phyloP scores from a whole-genome alignment of 2,113 vertebrate genomes.

The Ancistrus triradiatus region DNA sequence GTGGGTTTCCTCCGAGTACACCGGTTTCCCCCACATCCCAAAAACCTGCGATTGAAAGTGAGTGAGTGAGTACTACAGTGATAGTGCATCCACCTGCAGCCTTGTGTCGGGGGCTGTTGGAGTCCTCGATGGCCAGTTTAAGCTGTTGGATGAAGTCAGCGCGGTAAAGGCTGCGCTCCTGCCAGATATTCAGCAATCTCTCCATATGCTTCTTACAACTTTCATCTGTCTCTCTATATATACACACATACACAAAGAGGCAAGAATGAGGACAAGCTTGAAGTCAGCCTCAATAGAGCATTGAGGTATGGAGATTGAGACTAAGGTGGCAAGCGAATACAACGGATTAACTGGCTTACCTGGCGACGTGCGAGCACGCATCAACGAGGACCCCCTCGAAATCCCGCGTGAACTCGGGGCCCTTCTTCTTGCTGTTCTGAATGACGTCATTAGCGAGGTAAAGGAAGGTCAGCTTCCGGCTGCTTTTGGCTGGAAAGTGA shows the following conservation, averaged over 20 bases:
- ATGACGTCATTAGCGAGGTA: constrained; percentile 98
- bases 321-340: background rate
- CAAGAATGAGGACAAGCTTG: background rate
- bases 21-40: too few relatives aligned
- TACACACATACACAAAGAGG: background rate
- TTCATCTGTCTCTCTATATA: constrained; percentile 85
- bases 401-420: constrained; percentile 93
- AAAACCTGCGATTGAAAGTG: too few relatives aligned
- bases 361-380: constrained; percentile 95
- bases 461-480: constrained; percentile 91
- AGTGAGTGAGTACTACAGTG: too few relatives aligned
- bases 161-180: constrained; percentile 90
- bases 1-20: too few relatives aligned
- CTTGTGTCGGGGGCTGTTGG: constrained; percentile 80
- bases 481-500: constrained; percentile 74
- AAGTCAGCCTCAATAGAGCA: background rate
- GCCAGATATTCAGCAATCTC: constrained; percentile 95
- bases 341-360: constrained; percentile 61
- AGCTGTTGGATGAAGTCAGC: constrained; percentile 95
- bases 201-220: constrained; percentile 93
- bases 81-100: constrained; percentile 86
- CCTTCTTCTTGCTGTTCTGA: constrained; percentile 99
- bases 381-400: constrained; percentile 94
- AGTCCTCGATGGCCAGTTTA: constrained; percentile 91
- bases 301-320: too few relatives aligned